Evolutionary conservation across 2,797 vertebrate genomes (phyloP).

Genomic region (Phrynocephalus guinanensis): DNA sequence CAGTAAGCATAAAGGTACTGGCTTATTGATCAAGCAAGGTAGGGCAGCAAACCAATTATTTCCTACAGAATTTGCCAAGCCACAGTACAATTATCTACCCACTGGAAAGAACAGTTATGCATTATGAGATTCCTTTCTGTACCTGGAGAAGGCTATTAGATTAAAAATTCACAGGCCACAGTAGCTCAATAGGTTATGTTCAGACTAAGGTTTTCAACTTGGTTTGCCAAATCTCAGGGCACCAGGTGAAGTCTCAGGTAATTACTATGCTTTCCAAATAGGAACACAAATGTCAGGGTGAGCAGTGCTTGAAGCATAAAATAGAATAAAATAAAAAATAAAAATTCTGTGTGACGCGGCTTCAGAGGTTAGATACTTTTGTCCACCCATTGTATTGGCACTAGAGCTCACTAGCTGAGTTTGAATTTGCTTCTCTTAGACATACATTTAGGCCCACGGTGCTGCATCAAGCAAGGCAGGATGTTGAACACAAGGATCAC

Average conservation of each 20-base stretch:
- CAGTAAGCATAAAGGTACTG: background rate
- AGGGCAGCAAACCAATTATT: background rate
- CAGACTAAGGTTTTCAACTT: background rate
- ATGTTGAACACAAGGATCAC: no score
- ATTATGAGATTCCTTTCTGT: background rate
- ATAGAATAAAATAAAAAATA: background rate
- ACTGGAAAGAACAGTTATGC: background rate
- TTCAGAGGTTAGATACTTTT: no score
- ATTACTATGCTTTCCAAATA: no score
- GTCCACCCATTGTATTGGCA: no score
- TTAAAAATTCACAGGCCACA: background rate
- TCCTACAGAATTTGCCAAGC: background rate
- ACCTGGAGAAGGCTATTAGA: background rate
- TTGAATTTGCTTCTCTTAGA: no score
- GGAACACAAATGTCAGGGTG: no score
- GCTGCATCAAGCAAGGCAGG: no score
- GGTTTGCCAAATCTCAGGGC: no score
- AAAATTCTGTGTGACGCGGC: no score
- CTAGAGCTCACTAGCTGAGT: no score
- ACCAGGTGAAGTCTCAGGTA: no score
- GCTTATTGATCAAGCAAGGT: background rate
- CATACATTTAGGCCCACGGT: no score
- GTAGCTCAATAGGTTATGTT: background rate
- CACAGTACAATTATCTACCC: background rate
- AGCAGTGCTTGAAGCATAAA: background rate